Evolutionary conservation across 2,797 vertebrate species (phyloP).

Genomic region (Tympanoctomys barrerae): DNA sequence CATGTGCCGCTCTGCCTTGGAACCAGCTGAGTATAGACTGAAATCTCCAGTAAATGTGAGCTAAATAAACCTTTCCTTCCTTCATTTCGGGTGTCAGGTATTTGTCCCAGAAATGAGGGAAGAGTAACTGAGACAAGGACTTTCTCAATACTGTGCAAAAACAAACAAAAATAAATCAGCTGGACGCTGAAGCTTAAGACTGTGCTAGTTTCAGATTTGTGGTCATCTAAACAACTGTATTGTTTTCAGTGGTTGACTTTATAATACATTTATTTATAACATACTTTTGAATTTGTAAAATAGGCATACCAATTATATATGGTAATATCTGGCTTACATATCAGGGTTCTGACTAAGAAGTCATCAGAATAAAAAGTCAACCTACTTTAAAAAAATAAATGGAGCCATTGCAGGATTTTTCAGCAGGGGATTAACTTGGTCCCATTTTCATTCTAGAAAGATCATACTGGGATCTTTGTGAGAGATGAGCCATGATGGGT

Average conservation of each 20-base stretch:
- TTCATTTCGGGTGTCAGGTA: too few species aligned
- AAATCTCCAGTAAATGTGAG: too few species aligned
- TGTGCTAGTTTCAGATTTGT: constrained; percentile 1
- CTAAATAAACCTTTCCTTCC: too few species aligned
- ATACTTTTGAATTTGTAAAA: constrained; percentile 10
- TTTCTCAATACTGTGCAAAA: constrained; percentile 43
- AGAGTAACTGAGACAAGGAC: not conserved
- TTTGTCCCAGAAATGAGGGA: too few species aligned
- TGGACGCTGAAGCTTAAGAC: not conserved
- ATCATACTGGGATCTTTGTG: not conserved
- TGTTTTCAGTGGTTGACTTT: not conserved
- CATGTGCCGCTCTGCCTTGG: too few species aligned
- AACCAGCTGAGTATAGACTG: too few species aligned
- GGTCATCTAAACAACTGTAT: not conserved
- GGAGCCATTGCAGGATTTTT: constrained; percentile 13
- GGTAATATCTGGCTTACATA: constrained; percentile 23
- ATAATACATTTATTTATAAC: not conserved
- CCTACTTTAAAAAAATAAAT: constrained; percentile 25
- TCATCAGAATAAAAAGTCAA: constrained; percentile 48
- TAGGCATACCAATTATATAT: not conserved
- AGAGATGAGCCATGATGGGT: not conserved
- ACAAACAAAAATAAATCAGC: not conserved
- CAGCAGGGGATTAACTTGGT: constrained; percentile 44
- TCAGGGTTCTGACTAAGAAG: not conserved
- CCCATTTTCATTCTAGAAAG: constrained; percentile 62